Base-by-base conservation (phyloP, 2,797 vertebrate species). In the Crenuchus spilurus region DNA sequence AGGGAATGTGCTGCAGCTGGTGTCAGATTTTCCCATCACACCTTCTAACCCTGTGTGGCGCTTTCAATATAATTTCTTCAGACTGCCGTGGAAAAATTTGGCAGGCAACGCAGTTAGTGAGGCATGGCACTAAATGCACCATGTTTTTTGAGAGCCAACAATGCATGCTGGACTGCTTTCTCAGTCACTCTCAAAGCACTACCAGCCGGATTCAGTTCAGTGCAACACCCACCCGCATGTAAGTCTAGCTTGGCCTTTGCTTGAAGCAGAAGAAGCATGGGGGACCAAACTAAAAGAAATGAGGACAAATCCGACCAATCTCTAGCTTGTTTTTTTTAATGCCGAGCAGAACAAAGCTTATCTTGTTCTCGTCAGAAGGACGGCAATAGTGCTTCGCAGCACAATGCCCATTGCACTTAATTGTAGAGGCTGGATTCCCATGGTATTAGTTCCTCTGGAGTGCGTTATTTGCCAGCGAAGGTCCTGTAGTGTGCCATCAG, bases 391-490 rank as follows among this genome's bases (percentile, higher is more conserved):
- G 44, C 37, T 75, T 68, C 28, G 70, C 64, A 79, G 76, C 82
- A 80, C 71, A 80, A 84, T 70, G 48, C 71, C 48, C 72, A 64
- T 78, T 80, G 78, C 55, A 75, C 70, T 80, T 82, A 75, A 81
- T 86, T 83, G 84, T 44, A 73, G 75, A 35, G 58, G 71, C 70
- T 75, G 64, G 69, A 86, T 88, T 91, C 89, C 85, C 86, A 91
- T 85, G 89, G 89, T 90, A 87, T 91, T 84, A 83, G 80, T 86
- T 91, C 84, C 87, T 87, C 72, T 44, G 72, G 63, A 75, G 39
- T 75, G 52, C 37, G 66, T 86, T 82, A 80, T 77, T 90, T 68
- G 48, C 69, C 72, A 74, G 69, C 48, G 85, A 87, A 85, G 88
- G 86, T 82, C 80, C 78, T 81, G 70, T 80, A 82, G 82, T 84